Conservation (phyloP, 2,888 invertebrate genomes). For the Lepidonotus clava region DNA sequence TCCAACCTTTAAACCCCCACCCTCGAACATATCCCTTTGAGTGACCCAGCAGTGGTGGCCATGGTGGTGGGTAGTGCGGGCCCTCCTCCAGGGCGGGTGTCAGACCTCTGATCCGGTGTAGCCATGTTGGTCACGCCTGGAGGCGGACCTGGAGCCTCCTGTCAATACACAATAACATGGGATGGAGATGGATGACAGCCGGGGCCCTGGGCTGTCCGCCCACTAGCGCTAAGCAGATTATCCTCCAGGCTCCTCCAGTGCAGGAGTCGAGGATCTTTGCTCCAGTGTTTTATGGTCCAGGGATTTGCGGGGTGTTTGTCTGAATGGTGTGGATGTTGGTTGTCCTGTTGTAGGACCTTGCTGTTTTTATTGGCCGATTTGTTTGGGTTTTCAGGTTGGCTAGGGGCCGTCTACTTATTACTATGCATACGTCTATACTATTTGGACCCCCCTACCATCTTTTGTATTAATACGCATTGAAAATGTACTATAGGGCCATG, state of each 20-base stretch:
- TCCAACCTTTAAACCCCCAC: no score
- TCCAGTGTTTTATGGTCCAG: background rate
- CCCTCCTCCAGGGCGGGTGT: background rate
- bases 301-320: constrained; percentile 7
- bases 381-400: no score
- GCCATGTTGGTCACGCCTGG: constrained; percentile 30
- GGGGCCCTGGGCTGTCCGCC: background rate
- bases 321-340: no score
- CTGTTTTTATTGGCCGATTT: no score
- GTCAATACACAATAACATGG: constrained; percentile 44
- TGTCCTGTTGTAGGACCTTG: no score
- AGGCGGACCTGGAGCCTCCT: background rate
- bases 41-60: no score
- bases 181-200: background rate
- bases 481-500: no score
- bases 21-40: no score
- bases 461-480: no score
- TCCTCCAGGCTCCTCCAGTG: background rate
- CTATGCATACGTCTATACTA: no score
- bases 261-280: background rate
- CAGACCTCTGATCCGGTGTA: background rate
- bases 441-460: no score
- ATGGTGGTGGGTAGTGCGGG: background rate
- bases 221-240: constrained; percentile 20
- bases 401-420: no score